Base-by-base conservation (phyloP, 2,888 invertebrate genomes). In the Drosophila ustulata region DNA sequence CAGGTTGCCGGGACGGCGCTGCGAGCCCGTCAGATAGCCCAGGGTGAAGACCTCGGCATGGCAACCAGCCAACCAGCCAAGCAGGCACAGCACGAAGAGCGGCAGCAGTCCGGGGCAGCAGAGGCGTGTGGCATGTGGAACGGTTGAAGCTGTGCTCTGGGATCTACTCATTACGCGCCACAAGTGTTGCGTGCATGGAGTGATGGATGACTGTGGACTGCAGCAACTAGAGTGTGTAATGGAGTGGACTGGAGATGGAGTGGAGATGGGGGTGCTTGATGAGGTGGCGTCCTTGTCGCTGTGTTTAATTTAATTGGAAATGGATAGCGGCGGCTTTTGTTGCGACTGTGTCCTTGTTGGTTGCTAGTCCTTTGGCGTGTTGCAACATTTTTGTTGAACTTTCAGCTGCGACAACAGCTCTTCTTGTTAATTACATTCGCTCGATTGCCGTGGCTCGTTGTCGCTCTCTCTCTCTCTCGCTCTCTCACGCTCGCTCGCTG, bases 11-110 rank as follows among this genome's bases (percentile, higher is more conserved):
- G 95, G 95, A 66, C 95, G 94, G 70, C 97, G 93, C 90, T 96
- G 95, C 9, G 97, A 96, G 4, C 97, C 97, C 1, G 97, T 97
- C 75, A 97, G 93, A 92, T 97, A 97, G 52, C 97, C 97, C 70
- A 97, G 93, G 23, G 95, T 96, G 91, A 96, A 96, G 52, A 94
- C 94, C 81, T 96, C 95, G 28, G 93, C 93, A 80, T 86, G 65
- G 56, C 75, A 53, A 11, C 50, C 30, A 45, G 52, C 28, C 45
- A 26, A n/a, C 37, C 18, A 18, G 18, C 18, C 18, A 18, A 37
- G n/a, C 4, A 69, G 28, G 13, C 52, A 64, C 52, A 71, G 53
- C 53, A 74, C 61, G 11, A 79, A 55, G n/a, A 79, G 56, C 8
- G 70, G 55, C 32, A 78, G 25, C 52, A 72, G 26, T 39, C 37